Percentiles rank a stretch among this genome's conserved stretches.
phyloP scores from a whole-genome alignment of 2,797 vertebrate species.

The Poeciliopsis turneri region DNA sequence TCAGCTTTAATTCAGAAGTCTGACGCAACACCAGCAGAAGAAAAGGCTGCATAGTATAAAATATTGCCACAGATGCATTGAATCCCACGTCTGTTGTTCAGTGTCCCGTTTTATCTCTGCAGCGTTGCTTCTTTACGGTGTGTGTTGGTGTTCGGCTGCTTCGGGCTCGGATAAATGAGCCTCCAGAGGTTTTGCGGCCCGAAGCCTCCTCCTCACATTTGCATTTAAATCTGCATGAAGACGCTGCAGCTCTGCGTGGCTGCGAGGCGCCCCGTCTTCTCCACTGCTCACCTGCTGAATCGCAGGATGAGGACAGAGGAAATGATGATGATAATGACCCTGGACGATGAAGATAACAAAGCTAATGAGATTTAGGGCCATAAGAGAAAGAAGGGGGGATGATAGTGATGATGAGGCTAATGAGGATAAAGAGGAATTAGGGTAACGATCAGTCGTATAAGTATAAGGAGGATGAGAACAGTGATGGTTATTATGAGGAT shows the following conservation, averaged over 20 bases:
- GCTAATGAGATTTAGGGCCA: slow-evolving; percentile 10
- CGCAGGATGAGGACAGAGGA: background rate
- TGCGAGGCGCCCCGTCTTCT: background rate
- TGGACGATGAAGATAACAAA: slow-evolving; percentile 3
- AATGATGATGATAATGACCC: background rate
- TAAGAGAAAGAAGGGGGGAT: background rate
- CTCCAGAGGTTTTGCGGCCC: slow-evolving; percentile 31
- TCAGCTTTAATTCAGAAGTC: background rate
- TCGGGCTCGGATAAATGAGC: slow-evolving; percentile 28
- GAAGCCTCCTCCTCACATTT: slow-evolving; percentile 19
- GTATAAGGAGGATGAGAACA: background rate
- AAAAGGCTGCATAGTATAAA: background rate
- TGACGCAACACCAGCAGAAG: background rate
- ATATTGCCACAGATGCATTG: background rate
- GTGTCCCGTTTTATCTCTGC: background rate
- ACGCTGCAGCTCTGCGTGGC: slow-evolving; percentile 2
- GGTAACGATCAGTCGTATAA: background rate
- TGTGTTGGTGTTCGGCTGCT: background rate
- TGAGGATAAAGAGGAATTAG: slow-evolving; percentile 6
- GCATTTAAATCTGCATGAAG: slow-evolving; percentile 16
- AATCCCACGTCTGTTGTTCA: background rate
- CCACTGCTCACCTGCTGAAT: slow-evolving; percentile 6
- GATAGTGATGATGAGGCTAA: slow-evolving; percentile 4
- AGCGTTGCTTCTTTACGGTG: background rate
- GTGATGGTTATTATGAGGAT: slow-evolving; percentile 4